phyloP scores from a whole-genome alignment of 2,797 vertebrate species.

The Lepus townsendii region DNA sequence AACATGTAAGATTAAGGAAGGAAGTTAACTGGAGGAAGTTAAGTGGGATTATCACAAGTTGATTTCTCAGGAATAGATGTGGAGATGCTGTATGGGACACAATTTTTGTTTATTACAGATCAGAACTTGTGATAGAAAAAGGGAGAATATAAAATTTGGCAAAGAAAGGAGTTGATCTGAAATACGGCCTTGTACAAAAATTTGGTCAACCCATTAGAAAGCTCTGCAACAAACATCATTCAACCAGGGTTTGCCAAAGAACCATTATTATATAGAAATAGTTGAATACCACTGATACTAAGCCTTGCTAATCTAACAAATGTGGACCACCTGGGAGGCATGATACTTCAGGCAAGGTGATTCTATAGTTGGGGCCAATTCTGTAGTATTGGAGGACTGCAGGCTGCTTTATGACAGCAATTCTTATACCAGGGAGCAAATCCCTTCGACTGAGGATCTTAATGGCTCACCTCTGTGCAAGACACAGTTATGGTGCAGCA shows the following conservation, averaged over 20 bases:
- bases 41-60: neutral
- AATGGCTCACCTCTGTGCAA: neutral
- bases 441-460: neutral
- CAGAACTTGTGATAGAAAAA: neutral
- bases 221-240: neutral
- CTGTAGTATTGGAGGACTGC: neutral
- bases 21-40: neutral
- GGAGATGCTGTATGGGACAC: neutral
- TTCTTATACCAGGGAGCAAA: neutral
- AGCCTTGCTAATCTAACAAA: neutral
- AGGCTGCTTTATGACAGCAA: neutral
- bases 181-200: neutral
- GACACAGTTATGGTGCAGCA: neutral
- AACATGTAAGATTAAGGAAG: neutral
- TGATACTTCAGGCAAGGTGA: neutral
- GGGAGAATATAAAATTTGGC: fast-evolving
- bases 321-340: neutral
- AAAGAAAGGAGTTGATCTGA: neutral
- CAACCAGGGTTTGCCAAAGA: fast-evolving
- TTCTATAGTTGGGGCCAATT: neutral
- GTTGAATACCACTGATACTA: neutral
- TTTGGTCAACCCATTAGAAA: neutral
- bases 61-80: neutral
- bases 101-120: neutral
- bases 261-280: neutral